Percentiles rank a stretch among this genome's conserved stretches.
These are phyloP conservation scores for Darevskia nairensis DNA, from an alignment of 2,797 vertebrate genomes.

Conservation along the genomic window DNA sequence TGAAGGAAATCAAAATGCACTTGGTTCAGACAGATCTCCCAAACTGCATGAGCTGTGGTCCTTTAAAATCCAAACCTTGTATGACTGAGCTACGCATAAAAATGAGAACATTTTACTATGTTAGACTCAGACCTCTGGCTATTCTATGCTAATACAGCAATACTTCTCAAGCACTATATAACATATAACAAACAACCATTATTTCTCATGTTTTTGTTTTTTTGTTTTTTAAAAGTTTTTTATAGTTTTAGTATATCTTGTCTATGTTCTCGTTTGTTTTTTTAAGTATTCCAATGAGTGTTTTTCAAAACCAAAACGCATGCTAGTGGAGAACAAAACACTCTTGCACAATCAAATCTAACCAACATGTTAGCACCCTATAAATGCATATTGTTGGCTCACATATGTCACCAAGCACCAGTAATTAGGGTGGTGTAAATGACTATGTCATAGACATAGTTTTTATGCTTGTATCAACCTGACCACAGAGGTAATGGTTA, in stretches of 20 bases:
- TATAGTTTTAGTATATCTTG: neutral
- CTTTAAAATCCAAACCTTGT: neutral
- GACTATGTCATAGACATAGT: neutral
- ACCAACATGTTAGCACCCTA: conserved; percentile 13
- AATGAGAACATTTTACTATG: neutral
- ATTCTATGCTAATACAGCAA: neutral
- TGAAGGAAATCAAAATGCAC: conserved; percentile 47
- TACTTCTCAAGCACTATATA: neutral
- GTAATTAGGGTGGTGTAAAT: neutral
- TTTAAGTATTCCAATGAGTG: neutral
- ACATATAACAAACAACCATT: neutral
- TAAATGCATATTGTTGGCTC: conserved; percentile 18
- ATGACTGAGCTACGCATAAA: neutral
- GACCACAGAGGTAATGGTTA: neutral
- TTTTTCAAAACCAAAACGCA: neutral
- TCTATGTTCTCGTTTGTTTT: neutral
- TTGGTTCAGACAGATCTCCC: neutral
- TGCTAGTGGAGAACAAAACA: neutral
- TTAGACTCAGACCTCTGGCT: neutral
- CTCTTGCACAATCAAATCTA: neutral
- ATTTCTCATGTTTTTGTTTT: neutral
- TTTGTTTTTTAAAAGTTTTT: neutral
- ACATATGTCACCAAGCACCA: neutral
- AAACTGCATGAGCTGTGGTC: neutral
- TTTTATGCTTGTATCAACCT: neutral